Evolutionary conservation across 2,797 vertebrate species (phyloP).

Genomic region (Protosalanx chinensis): DNA sequence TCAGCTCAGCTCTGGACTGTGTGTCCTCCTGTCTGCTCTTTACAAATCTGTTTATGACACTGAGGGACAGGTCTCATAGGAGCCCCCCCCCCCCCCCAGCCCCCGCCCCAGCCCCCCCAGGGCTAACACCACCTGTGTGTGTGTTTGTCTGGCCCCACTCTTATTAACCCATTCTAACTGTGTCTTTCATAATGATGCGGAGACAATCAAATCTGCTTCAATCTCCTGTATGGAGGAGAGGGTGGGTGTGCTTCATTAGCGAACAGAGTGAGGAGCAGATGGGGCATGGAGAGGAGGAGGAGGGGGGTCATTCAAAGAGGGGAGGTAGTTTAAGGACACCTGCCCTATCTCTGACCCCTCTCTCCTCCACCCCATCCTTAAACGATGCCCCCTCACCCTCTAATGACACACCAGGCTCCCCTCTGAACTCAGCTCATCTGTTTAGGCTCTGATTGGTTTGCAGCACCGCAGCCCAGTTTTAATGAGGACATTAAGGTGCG

Average conservation of each 20-base stretch:
- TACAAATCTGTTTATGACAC: slow-evolving; percentile 65
- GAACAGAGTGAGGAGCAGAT: slow-evolving; percentile 69
- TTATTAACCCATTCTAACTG: slow-evolving; percentile 71
- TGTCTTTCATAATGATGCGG: slow-evolving; percentile 69
- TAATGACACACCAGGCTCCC: slow-evolving; percentile 69
- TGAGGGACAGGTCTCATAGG: no score
- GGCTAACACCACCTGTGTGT: slow-evolving; percentile 61
- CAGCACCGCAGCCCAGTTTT: slow-evolving; percentile 73
- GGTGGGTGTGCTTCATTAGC: slow-evolving; percentile 75
- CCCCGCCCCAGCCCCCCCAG: no score
- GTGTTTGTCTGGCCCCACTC: slow-evolving; percentile 36
- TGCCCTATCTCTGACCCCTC: slow-evolving; percentile 53
- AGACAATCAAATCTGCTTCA: slow-evolving; percentile 58
- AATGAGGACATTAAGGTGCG: slow-evolving; percentile 78
- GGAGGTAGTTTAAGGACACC: slow-evolving; percentile 49
- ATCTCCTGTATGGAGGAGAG: slow-evolving; percentile 68
- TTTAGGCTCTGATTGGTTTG: slow-evolving; percentile 73
- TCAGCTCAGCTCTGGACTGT: no score
- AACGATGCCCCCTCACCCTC: slow-evolving; percentile 41
- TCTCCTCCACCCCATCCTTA: slow-evolving; percentile 38
- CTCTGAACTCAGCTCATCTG: slow-evolving; percentile 75
- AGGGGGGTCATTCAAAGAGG: not conserved
- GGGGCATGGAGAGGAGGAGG: slow-evolving; percentile 30
- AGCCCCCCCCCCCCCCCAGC: no score
- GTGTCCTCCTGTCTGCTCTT: slow-evolving; percentile 14